Evolutionary conservation across 2,113 vertebrate species (phyloP).

Genomic region (Blennius ocellaris): DNA sequence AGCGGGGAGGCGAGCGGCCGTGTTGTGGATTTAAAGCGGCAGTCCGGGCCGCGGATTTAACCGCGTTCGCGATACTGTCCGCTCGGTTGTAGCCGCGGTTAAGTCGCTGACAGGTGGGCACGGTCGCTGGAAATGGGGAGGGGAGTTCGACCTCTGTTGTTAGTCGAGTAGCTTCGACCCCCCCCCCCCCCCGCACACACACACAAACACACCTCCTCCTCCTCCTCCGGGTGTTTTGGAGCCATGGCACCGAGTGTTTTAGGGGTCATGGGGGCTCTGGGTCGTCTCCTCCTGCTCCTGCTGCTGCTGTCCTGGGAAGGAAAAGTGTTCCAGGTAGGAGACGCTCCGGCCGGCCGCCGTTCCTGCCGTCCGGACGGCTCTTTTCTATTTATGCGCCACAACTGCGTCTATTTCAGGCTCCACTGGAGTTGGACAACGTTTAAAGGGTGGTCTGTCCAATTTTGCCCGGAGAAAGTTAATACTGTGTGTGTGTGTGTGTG

Average conservation of each 20-base stretch:
- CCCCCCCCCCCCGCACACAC: neutral
- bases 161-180: constrained; percentile 25
- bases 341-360: neutral
- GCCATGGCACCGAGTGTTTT: constrained; percentile 35
- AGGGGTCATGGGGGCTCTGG: constrained; percentile 48
- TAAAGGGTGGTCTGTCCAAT: constrained; percentile 18
- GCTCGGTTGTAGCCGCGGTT: neutral
- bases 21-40: constrained; percentile 27
- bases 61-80: neutral
- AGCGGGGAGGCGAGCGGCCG: constrained; percentile 22
- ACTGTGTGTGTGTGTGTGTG: neutral
- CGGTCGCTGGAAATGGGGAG: constrained; percentile 31
- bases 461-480: constrained; percentile 40
- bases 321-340: constrained; percentile 64
- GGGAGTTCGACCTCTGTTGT: constrained; percentile 65
- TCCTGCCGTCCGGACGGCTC: constrained; percentile 4
- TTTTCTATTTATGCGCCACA: constrained; percentile 46
- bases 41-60: neutral
- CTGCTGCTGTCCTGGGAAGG: constrained; percentile 66
- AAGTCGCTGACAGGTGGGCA: constrained; percentile 32
- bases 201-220: too few relatives aligned
- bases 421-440: neutral
- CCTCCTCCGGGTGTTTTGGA: constrained; percentile 21
- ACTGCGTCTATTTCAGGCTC: constrained; percentile 72
- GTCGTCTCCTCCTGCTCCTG: constrained; percentile 53